Evolutionary conservation across 2,888 invertebrate genomes (phyloP), one percentile per base, ranked within the genome.

Genomic region (Philhelius pedissequus): DNA sequence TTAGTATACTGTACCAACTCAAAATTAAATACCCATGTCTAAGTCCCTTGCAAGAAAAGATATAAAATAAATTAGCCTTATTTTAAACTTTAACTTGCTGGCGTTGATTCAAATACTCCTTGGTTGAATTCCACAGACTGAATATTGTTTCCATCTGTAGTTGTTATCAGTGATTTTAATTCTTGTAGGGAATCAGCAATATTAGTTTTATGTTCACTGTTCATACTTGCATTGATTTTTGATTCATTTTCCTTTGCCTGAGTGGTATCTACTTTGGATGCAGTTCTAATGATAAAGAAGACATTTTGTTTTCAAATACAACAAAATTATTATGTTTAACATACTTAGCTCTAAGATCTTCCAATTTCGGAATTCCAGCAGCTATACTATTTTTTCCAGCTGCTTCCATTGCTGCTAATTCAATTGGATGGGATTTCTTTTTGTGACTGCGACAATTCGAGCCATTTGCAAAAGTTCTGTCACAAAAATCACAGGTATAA

Each of bases 401-500:
- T 0, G 91, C 89, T 86, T 92, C 92, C 78, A 91, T 89, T 13
- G 89, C 91, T 0, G 91, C 92, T 74, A 92, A 81, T 78, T 91
- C 92, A 15, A 86, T 87, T 0, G 92, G 91, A 88, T 92, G 92
- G 0, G 89, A 81, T 56, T 91, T 91, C 27, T 91, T 91, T 58
- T 92, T 91, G 78, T 92, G 92, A 79, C 90, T 91, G 8, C 92
- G 88, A 73, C 91, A 92, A 86, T 92, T 92, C 11, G 92, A 90
- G 11, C 92, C 92, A 70, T 92, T 91, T 0, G 92, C 89, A 81
- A 92, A 92, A 3, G 90, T 89, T 71, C 89, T 89, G 6, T 89
- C 90, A 76, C 92, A 92, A 77, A 92, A 92, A 52, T 90, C 90
- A 56, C 92, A 92, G 13, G 89, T 89, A 48, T 92, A 92, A 0